phyloP scores from a whole-genome alignment of 2,113 vertebrate genomes.

The Campylomormyrus tamandua region DNA sequence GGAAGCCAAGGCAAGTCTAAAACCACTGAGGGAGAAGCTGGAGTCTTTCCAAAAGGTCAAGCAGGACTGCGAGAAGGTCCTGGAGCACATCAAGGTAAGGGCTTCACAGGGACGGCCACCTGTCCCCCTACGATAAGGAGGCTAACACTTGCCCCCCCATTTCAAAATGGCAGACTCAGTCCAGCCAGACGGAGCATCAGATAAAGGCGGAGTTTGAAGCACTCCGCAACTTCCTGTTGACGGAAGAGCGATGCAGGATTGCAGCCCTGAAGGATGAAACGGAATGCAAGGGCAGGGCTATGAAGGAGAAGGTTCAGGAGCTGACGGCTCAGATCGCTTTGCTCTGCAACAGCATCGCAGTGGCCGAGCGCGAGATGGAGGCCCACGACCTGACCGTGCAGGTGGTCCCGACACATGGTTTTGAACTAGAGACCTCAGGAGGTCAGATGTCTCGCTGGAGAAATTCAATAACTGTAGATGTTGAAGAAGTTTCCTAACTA shows the following conservation, averaged over 20 bases:
- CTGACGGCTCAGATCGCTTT: conserved; percentile 31
- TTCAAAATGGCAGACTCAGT: conserved; percentile 40
- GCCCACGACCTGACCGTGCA: conserved; percentile 37
- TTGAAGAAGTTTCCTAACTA: background rate
- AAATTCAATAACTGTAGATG: background rate
- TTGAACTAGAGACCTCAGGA: background rate
- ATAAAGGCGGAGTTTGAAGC: conserved; percentile 50
- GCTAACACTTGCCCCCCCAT: background rate
- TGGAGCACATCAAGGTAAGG: conserved; percentile 17
- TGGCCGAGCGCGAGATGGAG: conserved; percentile 43
- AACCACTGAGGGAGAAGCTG: background rate
- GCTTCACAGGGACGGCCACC: background rate
- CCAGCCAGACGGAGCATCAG: conserved; percentile 37
- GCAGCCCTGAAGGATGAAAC: conserved; percentile 45
- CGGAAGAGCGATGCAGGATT: conserved; percentile 43
- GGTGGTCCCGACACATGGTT: conserved; percentile 26
- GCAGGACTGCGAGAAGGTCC: conserved; percentile 5
- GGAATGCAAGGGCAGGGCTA: conserved; percentile 34
- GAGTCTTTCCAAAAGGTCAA: conserved; percentile 11
- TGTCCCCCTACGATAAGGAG: background rate
- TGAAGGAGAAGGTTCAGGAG: conserved; percentile 40
- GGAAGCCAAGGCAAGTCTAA: background rate
- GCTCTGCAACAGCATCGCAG: conserved; percentile 39
- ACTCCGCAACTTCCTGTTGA: conserved; percentile 43
- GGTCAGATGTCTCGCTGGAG: background rate